Conservation (phyloP, 2,797 vertebrate genomes). For the Scarus forsteni region DNA sequence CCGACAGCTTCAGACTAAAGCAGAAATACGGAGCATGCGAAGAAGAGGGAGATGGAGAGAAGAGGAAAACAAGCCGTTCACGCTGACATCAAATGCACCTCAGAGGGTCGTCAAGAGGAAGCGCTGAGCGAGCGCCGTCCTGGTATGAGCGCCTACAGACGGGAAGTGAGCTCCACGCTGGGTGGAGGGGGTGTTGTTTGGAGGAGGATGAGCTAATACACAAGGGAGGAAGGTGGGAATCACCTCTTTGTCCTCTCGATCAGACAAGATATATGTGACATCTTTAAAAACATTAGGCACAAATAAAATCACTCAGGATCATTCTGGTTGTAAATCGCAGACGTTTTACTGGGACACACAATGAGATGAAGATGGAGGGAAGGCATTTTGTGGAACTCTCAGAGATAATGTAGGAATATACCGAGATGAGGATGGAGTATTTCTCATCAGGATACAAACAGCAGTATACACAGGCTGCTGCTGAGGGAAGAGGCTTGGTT, state of each 20-base stretch:
- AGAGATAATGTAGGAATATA: conserved; percentile 31
- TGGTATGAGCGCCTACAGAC: conserved; percentile 67
- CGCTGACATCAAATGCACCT: conserved; percentile 81
- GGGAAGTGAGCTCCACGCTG: conserved; percentile 63
- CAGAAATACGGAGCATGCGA: conserved; percentile 51
- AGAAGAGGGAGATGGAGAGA: conserved; percentile 43
- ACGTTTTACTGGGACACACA: conserved; percentile 58
- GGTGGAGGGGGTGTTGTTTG: conserved; percentile 54
- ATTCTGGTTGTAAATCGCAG: conserved; percentile 69
- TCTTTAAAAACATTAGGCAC: conserved; percentile 76
- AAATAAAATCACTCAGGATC: conserved; percentile 71
- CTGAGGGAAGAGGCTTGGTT: not conserved
- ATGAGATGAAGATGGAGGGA: conserved; percentile 37
- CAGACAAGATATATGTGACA: conserved; percentile 76
- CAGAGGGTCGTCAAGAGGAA: conserved; percentile 82
- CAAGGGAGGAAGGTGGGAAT: conserved; percentile 58
- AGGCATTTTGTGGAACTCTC: conserved; percentile 37
- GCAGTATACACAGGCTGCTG: conserved; percentile 24
- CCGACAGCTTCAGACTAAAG: conserved; percentile 62
- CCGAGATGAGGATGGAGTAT: conserved; percentile 50
- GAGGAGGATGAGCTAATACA: conserved; percentile 76
- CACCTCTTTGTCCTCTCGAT: conserved; percentile 67
- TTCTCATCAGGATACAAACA: conserved; percentile 43
- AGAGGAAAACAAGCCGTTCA: conserved; percentile 75
- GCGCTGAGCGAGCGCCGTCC: conserved; percentile 65